Evolutionary conservation across 2,888 invertebrate species (phyloP).

Genomic region (Melipona bicolor): DNA sequence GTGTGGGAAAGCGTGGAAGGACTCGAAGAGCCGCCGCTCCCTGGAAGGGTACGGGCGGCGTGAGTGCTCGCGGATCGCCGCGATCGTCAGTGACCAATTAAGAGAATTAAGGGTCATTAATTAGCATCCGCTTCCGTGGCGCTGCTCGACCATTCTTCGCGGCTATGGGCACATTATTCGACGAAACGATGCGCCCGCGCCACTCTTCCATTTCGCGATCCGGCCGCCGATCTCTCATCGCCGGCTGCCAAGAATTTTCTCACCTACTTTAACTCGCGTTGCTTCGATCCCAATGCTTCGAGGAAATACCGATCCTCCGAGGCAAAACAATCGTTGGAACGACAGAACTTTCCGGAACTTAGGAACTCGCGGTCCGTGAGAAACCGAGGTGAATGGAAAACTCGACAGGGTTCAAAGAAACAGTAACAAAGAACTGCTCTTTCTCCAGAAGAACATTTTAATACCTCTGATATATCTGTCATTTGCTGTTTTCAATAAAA

Average conservation of each 20-base stretch:
- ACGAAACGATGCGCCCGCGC: constrained; percentile 58
- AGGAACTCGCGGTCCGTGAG: constrained; percentile 10
- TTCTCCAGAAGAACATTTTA: neutral
- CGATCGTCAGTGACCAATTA: constrained; percentile 80
- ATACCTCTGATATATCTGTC: accelerated
- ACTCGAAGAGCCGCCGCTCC: neutral
- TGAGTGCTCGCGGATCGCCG: constrained; percentile 56
- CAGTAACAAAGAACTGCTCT: too few relatives aligned
- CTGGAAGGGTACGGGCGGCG: constrained; percentile 46
- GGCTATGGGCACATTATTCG: constrained; percentile 80
- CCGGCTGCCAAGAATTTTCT: constrained; percentile 69
- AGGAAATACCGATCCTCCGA: neutral
- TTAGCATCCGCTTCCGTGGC: constrained; percentile 82
- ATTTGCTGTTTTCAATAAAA: too few relatives aligned
- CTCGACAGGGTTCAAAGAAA: neutral
- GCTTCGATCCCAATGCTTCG: constrained; percentile 20
- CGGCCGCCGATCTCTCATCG: neutral
- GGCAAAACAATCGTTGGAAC: neutral
- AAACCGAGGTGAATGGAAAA: constrained; percentile 6
- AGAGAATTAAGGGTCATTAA: constrained; percentile 84
- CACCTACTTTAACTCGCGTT: constrained; percentile 64
- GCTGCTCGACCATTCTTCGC: constrained; percentile 74
- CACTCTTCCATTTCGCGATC: constrained; percentile 61
- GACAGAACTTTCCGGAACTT: neutral
- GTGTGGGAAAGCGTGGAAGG: constrained; percentile 52